phyloP scores from a whole-genome alignment of 2,888 invertebrate genomes.

The Rhopalosiphum nymphaeae region DNA sequence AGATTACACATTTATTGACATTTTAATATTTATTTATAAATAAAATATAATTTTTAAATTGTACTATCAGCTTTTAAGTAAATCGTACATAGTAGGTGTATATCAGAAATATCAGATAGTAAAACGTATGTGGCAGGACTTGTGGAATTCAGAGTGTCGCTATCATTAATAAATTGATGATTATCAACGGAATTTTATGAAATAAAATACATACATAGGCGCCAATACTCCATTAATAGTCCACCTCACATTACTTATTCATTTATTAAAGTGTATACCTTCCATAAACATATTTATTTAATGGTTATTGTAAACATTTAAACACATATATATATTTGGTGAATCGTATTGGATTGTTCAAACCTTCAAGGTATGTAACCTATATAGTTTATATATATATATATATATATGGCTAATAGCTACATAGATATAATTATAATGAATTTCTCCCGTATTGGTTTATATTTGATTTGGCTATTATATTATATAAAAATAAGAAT shows the following conservation, averaged over 20 bases:
- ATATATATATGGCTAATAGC: not conserved
- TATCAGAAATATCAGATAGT: not conserved
- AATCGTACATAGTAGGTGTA: not conserved
- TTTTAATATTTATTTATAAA: not conserved
- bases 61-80: not conserved
- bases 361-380: not conserved
- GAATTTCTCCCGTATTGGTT: not conserved
- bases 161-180: not conserved
- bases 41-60: not conserved
- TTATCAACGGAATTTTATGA: not conserved
- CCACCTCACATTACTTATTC: not conserved
- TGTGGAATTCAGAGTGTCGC: slow-evolving; percentile 1
- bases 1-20: not conserved
- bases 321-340: not conserved
- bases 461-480: not conserved
- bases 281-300: not conserved
- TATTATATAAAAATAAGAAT: not conserved
- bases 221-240: not conserved
- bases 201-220: not conserved
- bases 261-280: not conserved
- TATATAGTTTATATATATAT: not conserved
- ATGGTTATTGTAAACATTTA: slow-evolving; percentile 2
- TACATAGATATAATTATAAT: not conserved
- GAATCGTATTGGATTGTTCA: not conserved
- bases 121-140: not conserved